Percentiles rank a stretch among this genome's conserved stretches.
Evolutionary conservation across 2,888 invertebrate genomes (phyloP).

Genomic region (Troilus luridus): DNA sequence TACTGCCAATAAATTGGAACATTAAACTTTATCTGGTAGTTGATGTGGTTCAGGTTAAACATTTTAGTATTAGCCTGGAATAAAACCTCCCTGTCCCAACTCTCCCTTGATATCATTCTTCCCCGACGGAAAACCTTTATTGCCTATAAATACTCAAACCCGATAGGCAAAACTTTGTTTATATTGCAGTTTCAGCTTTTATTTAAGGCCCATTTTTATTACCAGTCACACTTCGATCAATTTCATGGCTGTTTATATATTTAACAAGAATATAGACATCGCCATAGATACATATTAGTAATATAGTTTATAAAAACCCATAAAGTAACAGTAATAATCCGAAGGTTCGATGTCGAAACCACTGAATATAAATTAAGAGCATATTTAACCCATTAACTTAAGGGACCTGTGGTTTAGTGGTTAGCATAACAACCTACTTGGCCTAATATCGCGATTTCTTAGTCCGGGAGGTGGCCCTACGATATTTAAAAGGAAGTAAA

Average conservation of each 20-base stretch:
- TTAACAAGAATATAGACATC: neutral
- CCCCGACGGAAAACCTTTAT: neutral
- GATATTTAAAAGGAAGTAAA: too few relatives aligned
- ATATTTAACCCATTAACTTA: too few relatives aligned
- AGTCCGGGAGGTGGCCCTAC: too few relatives aligned
- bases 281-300: neutral
- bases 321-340: neutral
- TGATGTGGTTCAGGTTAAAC: constrained; percentile 36
- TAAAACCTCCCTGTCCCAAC: neutral
- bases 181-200: neutral
- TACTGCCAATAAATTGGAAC: constrained; percentile 27
- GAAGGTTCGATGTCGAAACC: too few relatives aligned
- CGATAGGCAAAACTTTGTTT: constrained; percentile 21
- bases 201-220: neutral
- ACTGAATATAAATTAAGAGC: too few relatives aligned
- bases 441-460: too few relatives aligned
- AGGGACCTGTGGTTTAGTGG: too few relatives aligned
- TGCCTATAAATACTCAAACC: neutral
- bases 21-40: constrained; percentile 37
- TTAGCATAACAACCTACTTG: too few relatives aligned
- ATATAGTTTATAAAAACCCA: neutral
- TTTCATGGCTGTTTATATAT: neutral
- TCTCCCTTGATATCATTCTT: neutral
- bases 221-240: neutral
- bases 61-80: neutral